Base-by-base conservation (phyloP, 2,113 vertebrate genomes). In the Hemichromis elongatus region DNA sequence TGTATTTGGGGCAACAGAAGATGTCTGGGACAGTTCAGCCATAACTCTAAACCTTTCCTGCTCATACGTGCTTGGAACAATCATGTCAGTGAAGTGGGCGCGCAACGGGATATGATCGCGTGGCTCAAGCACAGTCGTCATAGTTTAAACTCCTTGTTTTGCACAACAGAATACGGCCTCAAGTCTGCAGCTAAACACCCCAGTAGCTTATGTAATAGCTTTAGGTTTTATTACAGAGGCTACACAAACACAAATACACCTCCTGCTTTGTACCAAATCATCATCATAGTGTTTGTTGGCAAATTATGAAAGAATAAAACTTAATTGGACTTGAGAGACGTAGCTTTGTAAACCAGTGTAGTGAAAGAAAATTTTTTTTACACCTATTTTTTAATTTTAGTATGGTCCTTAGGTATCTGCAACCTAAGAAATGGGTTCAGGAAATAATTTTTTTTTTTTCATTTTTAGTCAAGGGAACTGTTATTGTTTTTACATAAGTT, bases 331-430 rank as follows among this genome's bases (percentile, higher is more conserved):
- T 59, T 33, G 28, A 66, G 33, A 63, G 33, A 12, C 5, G 2
- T 61, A 0, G 0, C 21, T 40, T 40, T 40, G 33, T 66, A 37
- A 66, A 37, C 13, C 19, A 40, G 1, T 13, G 19, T 66, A 66
- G 33, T 66, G 11, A 66, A 63, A 63, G 30, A 35, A 35, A 19
- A 37, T 13, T 19, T 13, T 66, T 63, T 50, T 40, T n/a, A 66
- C 33, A 66, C 61, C 61, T 40, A 66, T 18, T 66, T 66, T 66
- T 5, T 21, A 1, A 37, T 66, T 21, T 21, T 35, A 12, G 10
- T 1, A 4, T 37, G 30, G 0, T 42, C 37, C 45, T 70, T 45
- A 45, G 13, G 26, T 68, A 68, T 9, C 6, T 70, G 63, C n/a
- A 26, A 10, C 14, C n/a, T 70, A 6, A 63, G 59, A 63, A 63